These are phyloP conservation scores for Epinotia brunnichana DNA, from an alignment of 2,888 invertebrate species.

Conservation along the genomic window DNA sequence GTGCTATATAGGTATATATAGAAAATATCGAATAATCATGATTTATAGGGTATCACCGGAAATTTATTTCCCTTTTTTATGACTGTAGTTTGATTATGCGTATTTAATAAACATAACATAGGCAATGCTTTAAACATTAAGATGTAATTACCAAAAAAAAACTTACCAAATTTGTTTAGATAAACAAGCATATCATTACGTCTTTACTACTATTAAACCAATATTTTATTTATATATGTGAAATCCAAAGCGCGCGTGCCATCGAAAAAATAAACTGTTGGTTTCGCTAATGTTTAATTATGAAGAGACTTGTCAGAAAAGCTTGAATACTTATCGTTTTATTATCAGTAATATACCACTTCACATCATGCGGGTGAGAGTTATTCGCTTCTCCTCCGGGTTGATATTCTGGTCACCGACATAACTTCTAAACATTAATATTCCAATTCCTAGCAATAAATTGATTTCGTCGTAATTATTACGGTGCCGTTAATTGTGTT, in stretches of 20 bases:
- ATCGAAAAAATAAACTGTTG: neutral
- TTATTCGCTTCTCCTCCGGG: neutral
- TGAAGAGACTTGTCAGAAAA: neutral
- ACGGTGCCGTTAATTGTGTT: slow-evolving; percentile 43
- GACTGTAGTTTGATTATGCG: slow-evolving; percentile 27
- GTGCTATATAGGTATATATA: slow-evolving; percentile 25
- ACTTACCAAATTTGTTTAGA: slow-evolving; percentile 58
- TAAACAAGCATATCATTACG: slow-evolving; percentile 65
- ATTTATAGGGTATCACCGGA: slow-evolving; percentile 21
- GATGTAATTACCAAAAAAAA: too few species aligned
- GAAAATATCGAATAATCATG: slow-evolving; percentile 25
- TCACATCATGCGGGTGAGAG: neutral
- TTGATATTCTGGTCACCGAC: neutral
- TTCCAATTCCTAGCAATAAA: slow-evolving; percentile 30
- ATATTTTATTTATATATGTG: slow-evolving; percentile 65
- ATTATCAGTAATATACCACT: too few species aligned
- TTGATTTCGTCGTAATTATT: slow-evolving; percentile 38
- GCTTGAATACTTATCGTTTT: neutral
- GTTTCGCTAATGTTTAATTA: neutral
- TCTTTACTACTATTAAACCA: slow-evolving; percentile 60
- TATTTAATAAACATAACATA: slow-evolving; percentile 39
- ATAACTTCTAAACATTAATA: slow-evolving; percentile 16
- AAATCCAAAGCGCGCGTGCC: slow-evolving; percentile 37
- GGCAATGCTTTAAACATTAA: slow-evolving; percentile 35
- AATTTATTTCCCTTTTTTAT: slow-evolving; percentile 34